Base-by-base conservation (phyloP, 2,113 vertebrate genomes). In the Neofelis nebulosa region DNA sequence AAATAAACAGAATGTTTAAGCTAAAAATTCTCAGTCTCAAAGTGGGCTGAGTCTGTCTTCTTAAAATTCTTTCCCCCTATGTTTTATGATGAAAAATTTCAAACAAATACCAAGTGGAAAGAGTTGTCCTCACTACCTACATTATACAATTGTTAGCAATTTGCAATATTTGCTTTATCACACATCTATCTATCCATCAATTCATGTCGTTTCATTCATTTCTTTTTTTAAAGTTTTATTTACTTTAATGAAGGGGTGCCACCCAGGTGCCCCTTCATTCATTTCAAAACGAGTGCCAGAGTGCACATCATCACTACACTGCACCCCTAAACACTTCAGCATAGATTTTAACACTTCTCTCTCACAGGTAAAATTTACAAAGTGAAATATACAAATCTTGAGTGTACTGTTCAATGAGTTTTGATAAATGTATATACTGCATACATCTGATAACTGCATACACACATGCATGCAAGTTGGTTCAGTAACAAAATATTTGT, bases 1-100 rank as follows among this genome's bases (percentile, higher is more conserved):
- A 96, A 93, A 94, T 78, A 97, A 98, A 96, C 25, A 88, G 45
- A 94, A 94, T 96, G 68, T 71, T 96, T 93, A 95, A 89, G 90
- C 31, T 65, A 78, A 61, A 86, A 92, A 52, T 87, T 97, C 83
- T 73, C 48, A 92, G 45, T 38, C 52, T 84, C 68, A 65, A 73
- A 87, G 68, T 50, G 48, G 66, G 61, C 29, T 79, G 84, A 92
- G 23, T 84, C 48, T 57, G 50, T 90, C 79, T 96, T 88, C 27
- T 57, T 57, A 73, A 85, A 95, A 78, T 3, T 38, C 27, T 33
- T 93, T 78, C 11, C 8, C 19, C 9, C 27, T 61, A 85, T 73
- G 69, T 74, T 94, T 94, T 92, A 90, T 19, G 73, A 80, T 33
- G 38, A 94, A 87, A 78, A 94, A 61, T 69, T 83, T 80, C 38